phyloP scores from a whole-genome alignment of 2,888 invertebrate genomes.

The Odontothrips loti region DNA sequence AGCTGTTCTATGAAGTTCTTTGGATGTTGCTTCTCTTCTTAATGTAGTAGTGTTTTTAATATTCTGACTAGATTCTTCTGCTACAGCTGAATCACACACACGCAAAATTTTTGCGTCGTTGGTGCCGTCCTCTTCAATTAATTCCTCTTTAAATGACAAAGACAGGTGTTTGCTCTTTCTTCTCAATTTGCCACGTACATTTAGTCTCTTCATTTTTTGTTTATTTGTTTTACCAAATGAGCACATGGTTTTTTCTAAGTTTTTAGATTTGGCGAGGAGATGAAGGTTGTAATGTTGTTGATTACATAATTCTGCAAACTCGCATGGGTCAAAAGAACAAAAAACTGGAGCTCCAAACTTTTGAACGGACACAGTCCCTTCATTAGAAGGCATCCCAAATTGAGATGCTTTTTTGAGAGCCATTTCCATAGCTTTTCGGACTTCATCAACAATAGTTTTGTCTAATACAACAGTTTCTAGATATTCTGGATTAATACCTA shows the following conservation, averaged over 20 bases:
- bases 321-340: background rate
- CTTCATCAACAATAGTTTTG: background rate
- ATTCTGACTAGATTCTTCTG: background rate
- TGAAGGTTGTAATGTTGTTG: constrained; percentile 9
- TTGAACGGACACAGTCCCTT: too few species aligned
- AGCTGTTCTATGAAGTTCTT: too few species aligned
- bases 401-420: background rate
- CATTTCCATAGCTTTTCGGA: background rate
- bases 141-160: background rate
- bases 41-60: background rate
- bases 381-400: background rate
- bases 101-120: too few species aligned
- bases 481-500: background rate
- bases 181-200: background rate
- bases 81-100: too few species aligned
- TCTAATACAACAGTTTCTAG: background rate
- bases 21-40: background rate
- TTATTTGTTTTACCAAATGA: background rate
- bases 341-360: background rate
- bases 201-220: background rate
- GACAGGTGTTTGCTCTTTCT: too few species aligned
- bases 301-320: constrained; percentile 10
- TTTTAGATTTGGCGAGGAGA: background rate
- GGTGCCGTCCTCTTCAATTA: background rate
- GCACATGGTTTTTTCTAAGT: background rate